Evolutionary conservation across 2,888 invertebrate species (phyloP), one percentile per base, ranked within the genome.

Genomic region (Pristionchus mayeri): DNA sequence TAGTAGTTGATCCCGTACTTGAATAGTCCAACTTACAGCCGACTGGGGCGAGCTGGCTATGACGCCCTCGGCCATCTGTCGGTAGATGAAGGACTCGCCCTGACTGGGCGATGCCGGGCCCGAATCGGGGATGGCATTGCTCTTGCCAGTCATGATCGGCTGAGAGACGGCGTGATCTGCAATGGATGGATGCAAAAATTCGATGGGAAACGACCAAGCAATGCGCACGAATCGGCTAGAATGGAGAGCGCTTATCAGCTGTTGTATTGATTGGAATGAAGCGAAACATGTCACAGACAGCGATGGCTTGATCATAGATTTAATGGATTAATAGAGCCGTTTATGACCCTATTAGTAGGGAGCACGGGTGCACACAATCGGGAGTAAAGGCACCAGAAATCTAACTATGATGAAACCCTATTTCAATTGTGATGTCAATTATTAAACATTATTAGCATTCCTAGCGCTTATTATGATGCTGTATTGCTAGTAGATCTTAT

Each of bases 81-180:
- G 67, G 13, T 40, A 37, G 67, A 71, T n/a, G 83, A 52, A 50
- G 24, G 83, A 83, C 0, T 52, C 50, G 52, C 50, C 54, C 34
- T 79, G 79, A 11, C 30, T 82, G 27, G 83, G 83, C 7, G 83
- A 83, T 2, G 83, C 67, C 21, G 67, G 83, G 11, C 50, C 83
- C 21, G 71, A 83, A 18, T 67, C 83, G 13, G 67, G 67, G 6
- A 79, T 79, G n/a, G 13, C 40, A 18, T 40, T 54, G n/a, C 79
- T 30, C 30, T 50, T 52, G 24, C 71, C 71, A 37, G 57, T n/a
- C 80, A 80, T 57, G 71, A 83, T 83, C 67, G 83, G 83, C 71
- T 83, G 67, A 3, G 83, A 83, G 13, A 83, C 71, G 3, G 83
- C 83, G 71, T 83, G 83, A 63, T 83, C 83, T 83, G 71, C 16